Percentiles rank a stretch among this genome's conserved stretches.
Evolutionary conservation across 2,797 vertebrate species (phyloP).

Genomic region (Crocodylus rhombifer): DNA sequence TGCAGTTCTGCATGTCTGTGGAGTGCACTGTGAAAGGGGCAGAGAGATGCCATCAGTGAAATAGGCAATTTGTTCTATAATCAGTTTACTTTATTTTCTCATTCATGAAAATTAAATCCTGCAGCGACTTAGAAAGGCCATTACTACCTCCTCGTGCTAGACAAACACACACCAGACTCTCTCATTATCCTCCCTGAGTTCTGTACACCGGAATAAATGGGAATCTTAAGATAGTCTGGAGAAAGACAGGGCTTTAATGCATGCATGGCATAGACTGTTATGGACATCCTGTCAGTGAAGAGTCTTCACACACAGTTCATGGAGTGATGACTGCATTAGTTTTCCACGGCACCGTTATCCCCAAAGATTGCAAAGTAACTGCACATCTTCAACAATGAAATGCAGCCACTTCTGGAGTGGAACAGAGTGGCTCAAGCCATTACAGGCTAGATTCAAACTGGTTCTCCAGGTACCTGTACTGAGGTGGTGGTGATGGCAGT

Average conservation of each 20-base stretch:
- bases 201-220: slow-evolving; percentile 49
- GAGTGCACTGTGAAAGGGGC: background rate
- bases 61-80: background rate
- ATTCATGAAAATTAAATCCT: slow-evolving; percentile 71
- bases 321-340: slow-evolving; percentile 46
- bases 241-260: slow-evolving; percentile 5
- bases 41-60: background rate
- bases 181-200: slow-evolving; percentile 67
- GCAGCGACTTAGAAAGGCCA: slow-evolving; percentile 53
- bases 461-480: too few relatives aligned
- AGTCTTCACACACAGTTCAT: slow-evolving; percentile 32
- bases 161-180: slow-evolving; percentile 57
- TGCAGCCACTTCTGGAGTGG: slow-evolving; percentile 36
- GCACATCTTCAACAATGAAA: slow-evolving; percentile 42
- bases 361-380: slow-evolving; percentile 60
- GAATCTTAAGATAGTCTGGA: slow-evolving; percentile 35
- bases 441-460: background rate
- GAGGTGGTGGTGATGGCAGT: too few relatives aligned
- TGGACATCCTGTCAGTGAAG: slow-evolving; percentile 29
- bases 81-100: slow-evolving; percentile 69
- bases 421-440: slow-evolving; percentile 59
- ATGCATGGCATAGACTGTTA: slow-evolving; percentile 1
- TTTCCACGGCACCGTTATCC: slow-evolving; percentile 64
- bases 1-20: background rate
- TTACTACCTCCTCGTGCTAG: slow-evolving; percentile 57